Conservation (phyloP, 2,797 vertebrate species). For the Chiloscyllium punctatum region DNA sequence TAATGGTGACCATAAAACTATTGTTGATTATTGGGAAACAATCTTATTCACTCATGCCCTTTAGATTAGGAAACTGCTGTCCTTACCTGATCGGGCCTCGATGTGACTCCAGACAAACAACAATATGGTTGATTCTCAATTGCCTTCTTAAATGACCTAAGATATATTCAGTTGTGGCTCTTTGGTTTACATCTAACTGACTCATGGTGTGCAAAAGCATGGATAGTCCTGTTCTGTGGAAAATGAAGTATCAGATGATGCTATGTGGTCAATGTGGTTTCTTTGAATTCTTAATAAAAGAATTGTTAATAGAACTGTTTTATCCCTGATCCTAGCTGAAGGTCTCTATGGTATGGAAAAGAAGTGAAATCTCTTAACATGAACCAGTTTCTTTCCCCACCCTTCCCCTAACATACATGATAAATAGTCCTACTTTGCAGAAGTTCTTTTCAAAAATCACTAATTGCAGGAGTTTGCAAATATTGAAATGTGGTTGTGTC, state of each 20-base stretch:
- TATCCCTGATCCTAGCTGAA: neutral
- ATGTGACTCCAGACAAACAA: too few species aligned
- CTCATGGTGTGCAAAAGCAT: neutral
- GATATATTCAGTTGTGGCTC: neutral
- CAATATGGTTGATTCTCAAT: too few species aligned
- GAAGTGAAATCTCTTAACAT: neutral
- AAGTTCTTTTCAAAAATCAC: too few species aligned
- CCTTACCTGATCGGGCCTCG: too few species aligned
- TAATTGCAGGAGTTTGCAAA: neutral
- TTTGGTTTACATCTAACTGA: neutral
- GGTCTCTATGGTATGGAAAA: neutral
- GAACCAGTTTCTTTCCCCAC: neutral
- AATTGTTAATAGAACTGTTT: neutral
- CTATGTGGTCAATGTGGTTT: neutral
- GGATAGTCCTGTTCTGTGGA: neutral
- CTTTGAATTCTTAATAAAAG: neutral
- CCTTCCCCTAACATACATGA: neutral
- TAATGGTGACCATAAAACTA: too few species aligned
- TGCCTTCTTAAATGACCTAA: too few species aligned
- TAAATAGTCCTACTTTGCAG: neutral
- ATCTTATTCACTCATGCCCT: too few species aligned
- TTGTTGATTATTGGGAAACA: too few species aligned
- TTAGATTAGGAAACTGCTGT: too few species aligned
- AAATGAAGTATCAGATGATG: neutral
- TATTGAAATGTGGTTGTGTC: neutral